A percentile compares a stretch with the other conserved stretches of the same genome.
phyloP scores from a whole-genome alignment of 2,797 vertebrate species.

The Spinus pinus region DNA sequence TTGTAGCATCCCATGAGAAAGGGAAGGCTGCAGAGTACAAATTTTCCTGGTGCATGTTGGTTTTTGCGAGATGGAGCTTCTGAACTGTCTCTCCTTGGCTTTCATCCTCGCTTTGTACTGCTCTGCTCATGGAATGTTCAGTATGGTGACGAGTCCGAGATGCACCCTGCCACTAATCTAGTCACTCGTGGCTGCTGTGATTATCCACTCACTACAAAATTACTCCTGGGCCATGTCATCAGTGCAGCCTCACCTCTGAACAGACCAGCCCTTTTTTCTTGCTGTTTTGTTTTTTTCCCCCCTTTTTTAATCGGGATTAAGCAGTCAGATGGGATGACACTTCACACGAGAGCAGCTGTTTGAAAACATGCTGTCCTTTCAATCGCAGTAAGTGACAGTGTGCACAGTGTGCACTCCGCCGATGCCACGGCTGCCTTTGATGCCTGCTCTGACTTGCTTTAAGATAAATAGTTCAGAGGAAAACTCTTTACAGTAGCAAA shows the following conservation, averaged over 20 bases:
- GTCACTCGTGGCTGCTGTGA: slow-evolving; percentile 16
- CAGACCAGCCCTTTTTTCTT: background rate
- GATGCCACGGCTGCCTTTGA: slow-evolving; percentile 47
- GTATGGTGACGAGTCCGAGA: background rate
- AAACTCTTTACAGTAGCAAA: slow-evolving; percentile 34
- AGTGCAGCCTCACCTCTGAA: slow-evolving; percentile 25
- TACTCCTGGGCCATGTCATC: slow-evolving; percentile 36
- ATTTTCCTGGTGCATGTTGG: background rate
- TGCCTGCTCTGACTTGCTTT: slow-evolving; percentile 37
- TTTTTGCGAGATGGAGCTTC: background rate
- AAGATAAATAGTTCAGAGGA: slow-evolving; percentile 44
- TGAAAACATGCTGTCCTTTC: slow-evolving; percentile 61
- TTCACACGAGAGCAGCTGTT: slow-evolving; percentile 39
- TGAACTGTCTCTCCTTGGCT: background rate
- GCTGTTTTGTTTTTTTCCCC: background rate
- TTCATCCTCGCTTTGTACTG: background rate
- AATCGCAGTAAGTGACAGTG: slow-evolving; percentile 48
- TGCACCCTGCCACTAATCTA: slow-evolving; percentile 49
- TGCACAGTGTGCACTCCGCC: background rate
- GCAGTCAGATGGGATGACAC: slow-evolving; percentile 53
- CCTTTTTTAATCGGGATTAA: background rate
- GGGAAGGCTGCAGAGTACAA: background rate
- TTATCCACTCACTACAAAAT: slow-evolving; percentile 55
- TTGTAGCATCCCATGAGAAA: background rate
- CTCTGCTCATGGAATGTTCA: fast-evolving